These are phyloP conservation scores for Manis javanica DNA, from an alignment of 2,797 vertebrate genomes.

Conservation along the genomic window DNA sequence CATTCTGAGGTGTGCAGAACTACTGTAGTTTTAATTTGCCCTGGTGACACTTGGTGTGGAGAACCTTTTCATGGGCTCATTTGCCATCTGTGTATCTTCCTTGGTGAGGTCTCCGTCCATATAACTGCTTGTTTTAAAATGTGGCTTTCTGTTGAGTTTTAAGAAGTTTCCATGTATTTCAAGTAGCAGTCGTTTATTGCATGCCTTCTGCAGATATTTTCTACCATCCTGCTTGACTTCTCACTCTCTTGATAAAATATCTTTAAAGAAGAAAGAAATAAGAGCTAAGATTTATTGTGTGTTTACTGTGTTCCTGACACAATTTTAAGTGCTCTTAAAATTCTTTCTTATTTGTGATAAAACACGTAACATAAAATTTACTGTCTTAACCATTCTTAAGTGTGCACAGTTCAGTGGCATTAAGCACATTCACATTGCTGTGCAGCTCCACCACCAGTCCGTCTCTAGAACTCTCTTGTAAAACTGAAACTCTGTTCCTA, in stretches of 20 bases:
- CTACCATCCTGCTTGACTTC: background rate
- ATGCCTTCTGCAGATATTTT: background rate
- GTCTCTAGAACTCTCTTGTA: too few species aligned
- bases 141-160: background rate
- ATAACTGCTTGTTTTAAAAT: background rate
- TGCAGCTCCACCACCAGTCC: background rate
- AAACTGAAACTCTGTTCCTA: background rate
- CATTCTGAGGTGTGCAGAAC: background rate
- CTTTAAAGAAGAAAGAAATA: background rate
- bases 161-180: background rate
- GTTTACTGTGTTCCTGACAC: background rate
- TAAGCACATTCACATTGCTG: background rate
- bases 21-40: background rate
- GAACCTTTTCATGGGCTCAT: background rate
- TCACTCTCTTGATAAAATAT: background rate
- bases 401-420: background rate
- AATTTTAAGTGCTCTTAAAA: background rate
- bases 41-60: too few species aligned
- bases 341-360: background rate
- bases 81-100: background rate
- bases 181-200: background rate
- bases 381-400: background rate
- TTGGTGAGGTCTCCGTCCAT: background rate
- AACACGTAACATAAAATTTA: background rate
- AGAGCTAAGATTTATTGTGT: background rate